Base-by-base conservation (phyloP, 2,113 vertebrate genomes). In the Lates calcarifer region DNA sequence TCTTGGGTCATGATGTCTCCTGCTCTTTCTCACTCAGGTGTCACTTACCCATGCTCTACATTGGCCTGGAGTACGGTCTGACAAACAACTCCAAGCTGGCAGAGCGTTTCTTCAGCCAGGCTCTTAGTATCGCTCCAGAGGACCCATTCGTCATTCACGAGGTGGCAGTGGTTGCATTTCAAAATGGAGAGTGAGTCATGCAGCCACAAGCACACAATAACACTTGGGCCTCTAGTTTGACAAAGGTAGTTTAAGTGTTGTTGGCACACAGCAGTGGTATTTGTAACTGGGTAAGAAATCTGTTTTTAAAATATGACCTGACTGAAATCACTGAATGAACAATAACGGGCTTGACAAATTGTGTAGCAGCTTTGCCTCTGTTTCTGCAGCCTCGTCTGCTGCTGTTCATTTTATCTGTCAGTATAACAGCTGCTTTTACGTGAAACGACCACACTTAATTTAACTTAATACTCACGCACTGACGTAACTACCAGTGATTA, bases 111-210 rank as follows among this genome's bases (percentile, higher is more conserved):
- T 99, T 99, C 90, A 98, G 98, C 91, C 98, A 99, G 79, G 98
- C 98, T 70, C 94, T 99, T 18, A 98, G 97, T 81, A 97, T 99
- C n/a, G 98, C 98, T 17, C 98, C 98, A 2, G 98, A 99, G 91
- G 98, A 99, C 82, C 98, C 98, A 1, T 99, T 99, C 74, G 98
- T 99, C 79, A 98, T 99, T 90, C 98, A 99, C 12, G 98, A 99
- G 92, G 97, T 99, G 81, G 98, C 97, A 0, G 98, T 99, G 78
- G 98, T 99, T 41, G 98, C 98, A 20, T 99, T 99, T 95, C 98
- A 99, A 80, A 99, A 99, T 53, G 97, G 97, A 96, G 98, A 99
- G 98, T 99, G 95, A 97, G 98, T 95, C 39, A 56, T 8, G 3
- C n/a, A 66, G 45, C 13, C n/a, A 28, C n/a, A 35, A 9, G 55